Evolutionary conservation across 1,140 invertebrate species (phyloP).

Genomic region (Elymnias hypermnestra): DNA sequence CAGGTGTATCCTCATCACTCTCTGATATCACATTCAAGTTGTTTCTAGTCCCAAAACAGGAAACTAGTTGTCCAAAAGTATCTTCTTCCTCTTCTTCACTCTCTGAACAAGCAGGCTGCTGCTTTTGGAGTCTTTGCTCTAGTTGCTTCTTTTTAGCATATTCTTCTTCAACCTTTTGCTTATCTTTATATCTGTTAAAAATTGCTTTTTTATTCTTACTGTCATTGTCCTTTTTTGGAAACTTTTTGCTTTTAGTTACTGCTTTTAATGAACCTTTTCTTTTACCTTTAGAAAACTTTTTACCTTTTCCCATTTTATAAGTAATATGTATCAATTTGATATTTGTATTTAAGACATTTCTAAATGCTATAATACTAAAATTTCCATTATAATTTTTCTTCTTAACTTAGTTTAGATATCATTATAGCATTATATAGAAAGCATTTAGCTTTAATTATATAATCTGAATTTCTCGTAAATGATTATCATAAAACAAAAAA

Average conservation of each 20-base stretch:
- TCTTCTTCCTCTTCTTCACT: slow-evolving; percentile 76
- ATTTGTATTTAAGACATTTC: no score
- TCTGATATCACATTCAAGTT: slow-evolving; percentile 29
- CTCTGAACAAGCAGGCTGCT: slow-evolving; percentile 49
- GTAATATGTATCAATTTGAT: no score
- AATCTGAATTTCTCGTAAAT: no score
- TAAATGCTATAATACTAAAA: no score
- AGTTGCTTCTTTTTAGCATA: slow-evolving; percentile 52
- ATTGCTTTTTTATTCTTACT: slow-evolving; percentile 58
- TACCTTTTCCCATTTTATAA: slow-evolving; percentile 46
- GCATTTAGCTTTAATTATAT: no score
- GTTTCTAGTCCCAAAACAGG: slow-evolving; percentile 66
- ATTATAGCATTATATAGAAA: no score
- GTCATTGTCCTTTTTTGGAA: slow-evolving; percentile 34
- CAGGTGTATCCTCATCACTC: slow-evolving; percentile 39
- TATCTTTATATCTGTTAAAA: slow-evolving; percentile 72
- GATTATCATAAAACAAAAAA: no score
- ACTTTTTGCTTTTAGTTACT: slow-evolving; percentile 42
- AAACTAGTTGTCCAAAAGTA: slow-evolving; percentile 74
- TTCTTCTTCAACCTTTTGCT: slow-evolving; percentile 63
- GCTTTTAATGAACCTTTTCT: slow-evolving; percentile 33
- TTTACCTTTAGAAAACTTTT: slow-evolving; percentile 38
- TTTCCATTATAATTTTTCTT: no score
- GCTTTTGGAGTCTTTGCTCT: slow-evolving; percentile 44
- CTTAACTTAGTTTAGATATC: no score